phyloP scores from a whole-genome alignment of 2,797 vertebrate genomes.

The Octomys mimax region DNA sequence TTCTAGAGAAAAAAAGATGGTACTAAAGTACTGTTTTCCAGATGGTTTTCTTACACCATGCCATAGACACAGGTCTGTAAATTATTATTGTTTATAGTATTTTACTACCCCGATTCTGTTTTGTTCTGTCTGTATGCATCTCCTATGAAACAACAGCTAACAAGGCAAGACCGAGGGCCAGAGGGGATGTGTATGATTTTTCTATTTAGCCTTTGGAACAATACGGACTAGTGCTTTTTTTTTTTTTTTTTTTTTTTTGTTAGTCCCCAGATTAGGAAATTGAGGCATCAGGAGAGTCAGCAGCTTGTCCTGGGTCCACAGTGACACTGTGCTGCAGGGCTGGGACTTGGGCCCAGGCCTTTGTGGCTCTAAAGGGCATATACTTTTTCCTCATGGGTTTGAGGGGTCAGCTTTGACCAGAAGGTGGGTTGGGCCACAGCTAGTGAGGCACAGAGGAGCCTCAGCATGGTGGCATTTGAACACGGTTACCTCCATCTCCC shows the following conservation, averaged over 20 bases:
- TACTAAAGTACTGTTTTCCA: background rate
- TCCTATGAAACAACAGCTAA: background rate
- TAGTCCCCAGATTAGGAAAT: background rate
- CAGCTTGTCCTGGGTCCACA: background rate
- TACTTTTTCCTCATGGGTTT: background rate
- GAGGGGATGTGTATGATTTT: rapidly evolving
- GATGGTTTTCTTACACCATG: background rate
- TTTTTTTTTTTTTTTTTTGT: background rate
- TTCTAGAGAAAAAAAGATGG: background rate
- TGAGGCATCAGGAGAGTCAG: background rate
- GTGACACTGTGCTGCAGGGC: background rate
- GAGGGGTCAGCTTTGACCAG: background rate
- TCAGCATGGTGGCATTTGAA: background rate
- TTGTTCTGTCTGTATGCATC: background rate
- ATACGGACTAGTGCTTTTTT: no score
- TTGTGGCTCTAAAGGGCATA: rapidly evolving
- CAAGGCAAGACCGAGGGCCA: background rate
- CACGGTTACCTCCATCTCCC: constrained; percentile 5
- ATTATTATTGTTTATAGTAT: background rate
- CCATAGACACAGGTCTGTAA: background rate
- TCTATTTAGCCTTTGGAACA: rapidly evolving
- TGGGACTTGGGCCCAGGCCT: background rate
- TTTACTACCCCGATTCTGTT: background rate
- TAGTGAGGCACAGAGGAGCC: background rate
- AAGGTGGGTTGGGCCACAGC: background rate